Conservation (phyloP, 2,113 vertebrate species). For the Eulemur macaco region DNA sequence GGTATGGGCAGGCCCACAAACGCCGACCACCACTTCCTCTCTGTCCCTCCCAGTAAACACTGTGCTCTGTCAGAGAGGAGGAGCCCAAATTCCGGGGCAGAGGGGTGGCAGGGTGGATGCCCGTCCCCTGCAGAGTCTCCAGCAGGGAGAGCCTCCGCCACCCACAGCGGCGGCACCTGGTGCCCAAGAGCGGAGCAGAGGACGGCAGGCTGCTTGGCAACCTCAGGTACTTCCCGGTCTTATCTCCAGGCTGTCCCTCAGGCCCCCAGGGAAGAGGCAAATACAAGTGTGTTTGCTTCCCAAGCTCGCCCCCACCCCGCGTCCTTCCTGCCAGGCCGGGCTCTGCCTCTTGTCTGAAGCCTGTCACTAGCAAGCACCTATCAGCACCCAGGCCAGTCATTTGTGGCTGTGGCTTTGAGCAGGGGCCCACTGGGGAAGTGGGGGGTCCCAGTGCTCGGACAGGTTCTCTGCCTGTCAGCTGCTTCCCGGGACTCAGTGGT, state of each 20-base stretch:
- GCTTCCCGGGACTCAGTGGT: not conserved
- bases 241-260: not conserved
- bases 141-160: not conserved
- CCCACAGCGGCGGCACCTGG: accelerated
- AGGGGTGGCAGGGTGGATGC: not conserved
- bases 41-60: not conserved
- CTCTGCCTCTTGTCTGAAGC: accelerated
- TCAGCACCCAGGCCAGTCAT: accelerated
- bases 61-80: not conserved
- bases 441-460: accelerated
- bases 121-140: not conserved
- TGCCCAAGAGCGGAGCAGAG: accelerated
- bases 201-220: not conserved
- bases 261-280: too few relatives aligned
- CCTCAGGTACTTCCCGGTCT: not conserved
- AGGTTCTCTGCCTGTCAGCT: not conserved
- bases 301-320: not conserved
- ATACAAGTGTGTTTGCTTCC: not conserved
- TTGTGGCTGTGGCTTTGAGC: not conserved
- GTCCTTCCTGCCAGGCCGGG: accelerated
- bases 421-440: accelerated
- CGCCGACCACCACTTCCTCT: too few relatives aligned
- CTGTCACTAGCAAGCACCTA: too few relatives aligned
- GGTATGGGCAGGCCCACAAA: not conserved
- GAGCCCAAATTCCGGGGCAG: not conserved